Base-by-base conservation (phyloP, 1,140 invertebrate genomes). In the Triops cancriformis region DNA sequence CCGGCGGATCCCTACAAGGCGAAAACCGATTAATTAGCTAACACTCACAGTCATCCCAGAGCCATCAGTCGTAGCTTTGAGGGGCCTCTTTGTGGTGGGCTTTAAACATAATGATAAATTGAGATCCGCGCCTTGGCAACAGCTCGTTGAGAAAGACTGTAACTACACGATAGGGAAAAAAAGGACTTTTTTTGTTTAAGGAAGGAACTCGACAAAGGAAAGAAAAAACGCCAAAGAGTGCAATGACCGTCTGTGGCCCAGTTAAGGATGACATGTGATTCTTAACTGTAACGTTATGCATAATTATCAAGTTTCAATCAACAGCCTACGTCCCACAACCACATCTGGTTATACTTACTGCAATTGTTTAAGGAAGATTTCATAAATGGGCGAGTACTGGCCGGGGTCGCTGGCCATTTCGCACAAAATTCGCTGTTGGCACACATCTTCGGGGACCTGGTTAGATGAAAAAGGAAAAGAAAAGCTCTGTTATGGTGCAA, bases 391-490 rank as follows among this genome's bases (percentile, higher is more conserved):
- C n/a, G 80, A 80, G 78, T 80, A 83, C 18, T 78, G 80, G 27
- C 82, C 82, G 14, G 83, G 80, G 11, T 83, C 81, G 0, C 82
- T 74, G 2, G 83, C 80, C 42, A 84, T 76, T 73, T 84, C 83
- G 51, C 83, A 84, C 1, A 84, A 42, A 0, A 83, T 79, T n/a
- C 81, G 76, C 75, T 83, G 81, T 77, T 83, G 83, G 74, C 83
- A 84, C 42, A 81, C 77, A 72, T 83, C 79, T 23, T 80, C 80
- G 6, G 80, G 80, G 28, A 84, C 79, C 83, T 84, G 79, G 18
- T 28, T 28, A 4, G 5, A 27, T 28, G 37, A 31, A 11, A 74
- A 28, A 74, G 11, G 6, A 27, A 72, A 72, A 27, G 23, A 74
- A 74, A 74, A 31, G n/a, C n/a, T n/a, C n/a, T n/a, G n/a, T n/a